These are phyloP conservation scores for Pelecanoides urinatrix DNA, from an alignment of 2,113 vertebrate genomes.

Conservation along the genomic window DNA sequence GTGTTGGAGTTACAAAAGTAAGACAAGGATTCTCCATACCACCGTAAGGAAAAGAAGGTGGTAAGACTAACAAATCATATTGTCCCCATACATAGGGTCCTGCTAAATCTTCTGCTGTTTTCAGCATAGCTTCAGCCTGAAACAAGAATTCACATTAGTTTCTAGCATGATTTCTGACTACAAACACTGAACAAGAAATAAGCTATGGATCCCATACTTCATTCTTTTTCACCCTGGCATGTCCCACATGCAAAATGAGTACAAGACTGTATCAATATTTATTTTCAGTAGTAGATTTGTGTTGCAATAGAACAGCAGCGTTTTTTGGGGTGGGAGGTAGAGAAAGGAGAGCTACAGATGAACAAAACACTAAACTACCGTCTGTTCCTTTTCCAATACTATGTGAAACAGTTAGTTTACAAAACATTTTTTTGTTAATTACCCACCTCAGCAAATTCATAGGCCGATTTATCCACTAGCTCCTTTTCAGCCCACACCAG, in stretches of 20 bases:
- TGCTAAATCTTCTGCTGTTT: slow-evolving; percentile 87
- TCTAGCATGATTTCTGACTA: background rate
- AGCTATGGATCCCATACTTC: background rate
- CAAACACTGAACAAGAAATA: background rate
- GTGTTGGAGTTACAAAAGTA: slow-evolving; percentile 93
- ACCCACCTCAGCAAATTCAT: slow-evolving; percentile 93
- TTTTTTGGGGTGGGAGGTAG: background rate
- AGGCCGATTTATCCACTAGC: slow-evolving; percentile 87
- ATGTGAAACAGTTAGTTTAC: background rate
- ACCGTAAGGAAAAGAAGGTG: slow-evolving; percentile 94
- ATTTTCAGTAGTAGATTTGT: background rate
- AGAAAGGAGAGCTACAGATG: background rate
- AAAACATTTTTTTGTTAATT: background rate
- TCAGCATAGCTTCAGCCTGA: slow-evolving; percentile 94
- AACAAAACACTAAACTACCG: background rate
- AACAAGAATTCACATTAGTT: slow-evolving; percentile 5
- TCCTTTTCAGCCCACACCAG: slow-evolving; percentile 96
- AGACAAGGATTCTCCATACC: slow-evolving; percentile 99
- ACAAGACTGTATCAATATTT: background rate
- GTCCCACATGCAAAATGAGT: background rate
- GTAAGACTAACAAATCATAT: slow-evolving; percentile 92
- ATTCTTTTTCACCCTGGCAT: background rate
- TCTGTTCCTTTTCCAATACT: background rate
- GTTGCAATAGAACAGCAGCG: background rate
- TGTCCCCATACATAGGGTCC: slow-evolving; percentile 96